Evolutionary conservation across 2,113 vertebrate genomes (phyloP), one percentile per base, ranked within the genome.

Genomic region (Peromyscus leucopus): DNA sequence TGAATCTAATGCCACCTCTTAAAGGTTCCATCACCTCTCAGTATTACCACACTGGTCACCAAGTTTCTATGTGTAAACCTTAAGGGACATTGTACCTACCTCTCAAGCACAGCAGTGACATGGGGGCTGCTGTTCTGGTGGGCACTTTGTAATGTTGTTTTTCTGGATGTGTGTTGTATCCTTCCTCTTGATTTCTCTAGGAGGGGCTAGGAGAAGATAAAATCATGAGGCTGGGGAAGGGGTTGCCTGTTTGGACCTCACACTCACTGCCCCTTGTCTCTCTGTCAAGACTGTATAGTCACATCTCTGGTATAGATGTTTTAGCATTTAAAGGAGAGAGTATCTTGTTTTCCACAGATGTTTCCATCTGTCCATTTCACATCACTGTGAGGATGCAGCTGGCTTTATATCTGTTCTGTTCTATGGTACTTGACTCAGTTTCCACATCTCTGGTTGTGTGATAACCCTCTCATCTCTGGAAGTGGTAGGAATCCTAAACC

Each of bases 291-390:
- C 21, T 22, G 48, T 36, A 55, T 46, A 51, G 7, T 67, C 26
- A 24, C 36, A 48, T 2, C 36, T 24, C 0, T 88, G n/a, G 31
- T 76, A 16, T 17, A 12, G 69, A 48, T 36, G n/a, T 59, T 63
- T 89, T 87, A 71, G 28, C 4, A 1, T 36, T 55, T 15, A 31
- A 42, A 31, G 24, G 71, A 36, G 16, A 17, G 31, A n/a, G 24
- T 13, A 16, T 31, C 65, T 10, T 0, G 0, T 4, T 83, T 36
- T 83, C 21, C 22, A 1, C 3, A 22, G 21, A 12, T 24, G 17
- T 42, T 69, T 63, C 42, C 55, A 57, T 71, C 7, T 31, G 19
- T 61, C 69, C 71, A 57, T 59, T 90, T 90, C n/a, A 33, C 11
- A 42, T 13, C 28, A 1, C 79, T 59, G 39, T 15, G 33, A 55